Percentiles rank a stretch among this genome's conserved stretches.
These are phyloP conservation scores for Zonitis immaculata DNA, from an alignment of 2,888 invertebrate genomes.

Conservation along the genomic window DNA sequence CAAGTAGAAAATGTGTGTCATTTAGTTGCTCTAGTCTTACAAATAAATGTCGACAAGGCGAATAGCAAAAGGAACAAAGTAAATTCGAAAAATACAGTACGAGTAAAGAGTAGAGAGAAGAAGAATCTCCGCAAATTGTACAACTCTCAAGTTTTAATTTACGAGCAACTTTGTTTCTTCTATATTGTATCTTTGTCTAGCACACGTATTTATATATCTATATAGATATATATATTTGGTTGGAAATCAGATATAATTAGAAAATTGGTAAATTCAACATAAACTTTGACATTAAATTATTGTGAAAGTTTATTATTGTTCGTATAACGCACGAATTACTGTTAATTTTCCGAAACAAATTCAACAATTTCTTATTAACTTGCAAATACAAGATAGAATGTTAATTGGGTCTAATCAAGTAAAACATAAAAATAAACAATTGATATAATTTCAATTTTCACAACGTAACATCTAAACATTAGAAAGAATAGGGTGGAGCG, in stretches of 20 bases:
- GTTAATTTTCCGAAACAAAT: no score
- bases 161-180: conserved; percentile 30
- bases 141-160: conserved; percentile 38
- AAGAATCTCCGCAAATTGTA: conserved; percentile 30
- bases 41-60: no score
- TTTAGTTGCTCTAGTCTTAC: not conserved
- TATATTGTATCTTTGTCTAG: conserved; percentile 14
- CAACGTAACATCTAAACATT: no score
- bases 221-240: not conserved
- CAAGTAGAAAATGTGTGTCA: not conserved
- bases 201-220: not conserved
- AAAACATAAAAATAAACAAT: no score
- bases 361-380: no score
- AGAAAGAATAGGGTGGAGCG: no score
- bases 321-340: not conserved
- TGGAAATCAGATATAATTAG: conserved; percentile 26
- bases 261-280: conserved; percentile 27
- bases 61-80: not conserved
- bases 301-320: conserved; percentile 6
- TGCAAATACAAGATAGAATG: no score
- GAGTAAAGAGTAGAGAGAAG: conserved; percentile 13
- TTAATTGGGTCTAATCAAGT: no score
- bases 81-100: conserved; percentile 10
- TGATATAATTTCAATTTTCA: no score
- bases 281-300: conserved; percentile 15